These are phyloP conservation scores for Eulacestoma nigropectus DNA, from an alignment of 2,113 vertebrate species.

Conservation along the genomic window DNA sequence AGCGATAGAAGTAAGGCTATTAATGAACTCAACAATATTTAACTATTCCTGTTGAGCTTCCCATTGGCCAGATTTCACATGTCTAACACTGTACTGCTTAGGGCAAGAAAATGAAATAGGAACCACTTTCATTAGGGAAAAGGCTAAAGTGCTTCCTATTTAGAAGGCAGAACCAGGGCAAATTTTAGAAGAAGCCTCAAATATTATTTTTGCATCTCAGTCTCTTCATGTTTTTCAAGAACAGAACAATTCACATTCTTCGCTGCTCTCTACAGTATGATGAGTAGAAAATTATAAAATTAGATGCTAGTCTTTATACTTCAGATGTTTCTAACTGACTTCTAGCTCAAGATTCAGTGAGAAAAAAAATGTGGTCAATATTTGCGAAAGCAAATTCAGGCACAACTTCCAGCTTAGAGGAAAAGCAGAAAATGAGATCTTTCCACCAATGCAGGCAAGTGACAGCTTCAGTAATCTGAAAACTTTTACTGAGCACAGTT, in stretches of 20 bases:
- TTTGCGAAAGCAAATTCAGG: neutral
- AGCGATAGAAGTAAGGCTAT: slow-evolving; percentile 20
- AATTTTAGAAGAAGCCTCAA: neutral
- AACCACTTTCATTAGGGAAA: neutral
- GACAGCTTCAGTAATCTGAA: neutral
- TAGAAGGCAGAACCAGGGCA: neutral
- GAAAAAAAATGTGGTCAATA: neutral
- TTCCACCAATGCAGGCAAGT: neutral
- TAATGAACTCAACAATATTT: slow-evolving; percentile 37
- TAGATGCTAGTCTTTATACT: neutral
- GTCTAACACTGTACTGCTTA: neutral
- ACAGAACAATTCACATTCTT: neutral
- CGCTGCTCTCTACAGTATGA: neutral
- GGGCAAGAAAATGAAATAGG: neutral
- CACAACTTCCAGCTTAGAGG: neutral
- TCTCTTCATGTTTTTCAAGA: neutral
- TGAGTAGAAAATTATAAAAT: neutral
- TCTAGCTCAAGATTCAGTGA: neutral
- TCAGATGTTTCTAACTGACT: neutral
- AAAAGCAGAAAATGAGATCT: neutral
- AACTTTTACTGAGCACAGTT: neutral
- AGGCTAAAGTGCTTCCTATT: neutral
- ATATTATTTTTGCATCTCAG: neutral
- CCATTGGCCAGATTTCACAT: slow-evolving; percentile 3
- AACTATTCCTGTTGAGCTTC: neutral